phyloP scores from a whole-genome alignment of 2,113 vertebrate species.

The Acanthisitta chloris region DNA sequence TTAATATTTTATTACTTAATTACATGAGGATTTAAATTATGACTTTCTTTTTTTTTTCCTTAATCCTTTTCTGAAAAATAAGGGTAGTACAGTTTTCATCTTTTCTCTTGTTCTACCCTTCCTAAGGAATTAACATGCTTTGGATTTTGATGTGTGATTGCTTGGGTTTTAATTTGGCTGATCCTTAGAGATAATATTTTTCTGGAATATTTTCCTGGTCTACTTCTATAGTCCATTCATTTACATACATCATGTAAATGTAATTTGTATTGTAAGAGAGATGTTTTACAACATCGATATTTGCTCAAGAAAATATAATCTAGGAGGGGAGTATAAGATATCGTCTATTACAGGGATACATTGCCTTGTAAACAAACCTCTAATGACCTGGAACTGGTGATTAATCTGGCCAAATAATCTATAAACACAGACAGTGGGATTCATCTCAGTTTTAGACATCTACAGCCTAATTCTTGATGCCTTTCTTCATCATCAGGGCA shows the following conservation, averaged over 20 bases:
- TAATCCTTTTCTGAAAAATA: not conserved
- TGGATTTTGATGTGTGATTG: not conserved
- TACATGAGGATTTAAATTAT: not conserved
- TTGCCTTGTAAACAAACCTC: not conserved
- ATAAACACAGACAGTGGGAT: not conserved
- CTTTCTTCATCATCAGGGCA: not conserved
- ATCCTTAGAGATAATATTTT: not conserved
- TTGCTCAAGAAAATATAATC: not conserved
- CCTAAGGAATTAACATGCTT: not conserved
- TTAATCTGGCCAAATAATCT: not conserved
- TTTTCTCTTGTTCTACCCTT: not conserved
- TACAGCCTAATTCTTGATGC: not conserved
- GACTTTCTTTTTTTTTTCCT: fast-evolving
- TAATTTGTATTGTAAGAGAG: not conserved
- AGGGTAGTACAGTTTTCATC: not conserved
- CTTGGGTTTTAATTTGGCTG: not conserved
- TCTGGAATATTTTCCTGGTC: not conserved
- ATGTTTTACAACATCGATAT: not conserved
- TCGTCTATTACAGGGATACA: no score
- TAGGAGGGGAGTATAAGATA: not conserved
- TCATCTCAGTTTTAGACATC: not conserved
- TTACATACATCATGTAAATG: not conserved
- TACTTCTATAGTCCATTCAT: not conserved
- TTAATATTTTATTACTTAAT: not conserved
- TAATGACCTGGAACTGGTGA: not conserved